A percentile compares a stretch with the other conserved stretches of the same genome.
phyloP scores from a whole-genome alignment of 2,888 invertebrate genomes.

The Diabrotica balteata region DNA sequence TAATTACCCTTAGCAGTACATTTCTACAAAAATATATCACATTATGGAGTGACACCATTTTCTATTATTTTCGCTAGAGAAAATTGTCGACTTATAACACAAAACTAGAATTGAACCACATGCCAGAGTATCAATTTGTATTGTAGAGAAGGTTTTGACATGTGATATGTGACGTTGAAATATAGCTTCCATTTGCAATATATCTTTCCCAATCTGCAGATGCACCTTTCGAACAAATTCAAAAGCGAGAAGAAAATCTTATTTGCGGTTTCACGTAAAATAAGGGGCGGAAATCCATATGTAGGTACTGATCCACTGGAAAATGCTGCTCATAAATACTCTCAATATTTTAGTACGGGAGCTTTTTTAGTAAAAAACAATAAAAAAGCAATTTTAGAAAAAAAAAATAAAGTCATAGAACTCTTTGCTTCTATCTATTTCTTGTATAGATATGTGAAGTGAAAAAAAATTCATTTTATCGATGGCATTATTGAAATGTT shows the following conservation, averaged over 20 bases:
- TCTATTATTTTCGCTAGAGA: too few species aligned
- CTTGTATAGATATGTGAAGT: too few species aligned
- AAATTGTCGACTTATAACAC: background rate
- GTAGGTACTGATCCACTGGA: slow-evolving; percentile 6
- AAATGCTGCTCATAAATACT: slow-evolving; percentile 5
- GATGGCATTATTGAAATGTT: too few species aligned
- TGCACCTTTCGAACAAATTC: slow-evolving; percentile 4
- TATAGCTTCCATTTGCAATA: slow-evolving; percentile 13
- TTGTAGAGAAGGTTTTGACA: slow-evolving; percentile 8
- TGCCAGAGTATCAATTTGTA: slow-evolving; percentile 8
- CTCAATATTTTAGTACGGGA: background rate
- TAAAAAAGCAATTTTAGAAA: too few species aligned
- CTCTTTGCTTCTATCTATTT: too few species aligned
- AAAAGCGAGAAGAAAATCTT: slow-evolving; percentile 11
- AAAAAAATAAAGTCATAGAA: too few species aligned
- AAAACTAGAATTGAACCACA: background rate
- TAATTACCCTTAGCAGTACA: too few species aligned
- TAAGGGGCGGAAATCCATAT: slow-evolving; percentile 7
- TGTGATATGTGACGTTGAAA: slow-evolving; percentile 15
- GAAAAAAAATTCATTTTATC: too few species aligned
- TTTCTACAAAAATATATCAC: too few species aligned
- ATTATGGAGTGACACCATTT: too few species aligned
- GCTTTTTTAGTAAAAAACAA: background rate
- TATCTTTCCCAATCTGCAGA: slow-evolving; percentile 11
- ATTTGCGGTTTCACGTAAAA: slow-evolving; percentile 13